phyloP scores from a whole-genome alignment of 64 coral and sea anemone genomes.

The Montipora efflorescens region DNA sequence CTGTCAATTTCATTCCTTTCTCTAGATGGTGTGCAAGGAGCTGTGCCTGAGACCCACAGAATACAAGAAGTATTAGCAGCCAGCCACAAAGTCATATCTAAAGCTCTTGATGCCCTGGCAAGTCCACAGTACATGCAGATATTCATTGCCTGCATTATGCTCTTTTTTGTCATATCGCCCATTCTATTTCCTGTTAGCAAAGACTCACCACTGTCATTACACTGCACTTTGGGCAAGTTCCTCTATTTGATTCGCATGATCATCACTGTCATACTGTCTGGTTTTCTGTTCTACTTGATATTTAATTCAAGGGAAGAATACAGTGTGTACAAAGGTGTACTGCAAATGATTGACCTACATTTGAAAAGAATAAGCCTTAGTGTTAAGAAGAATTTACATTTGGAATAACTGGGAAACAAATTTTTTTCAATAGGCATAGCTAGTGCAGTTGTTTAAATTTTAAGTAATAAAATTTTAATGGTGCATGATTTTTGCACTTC shows the following conservation, averaged over 20 bases:
- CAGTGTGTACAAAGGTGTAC: constrained; percentile 72
- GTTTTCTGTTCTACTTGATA: constrained; percentile 60
- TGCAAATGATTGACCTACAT: constrained; percentile 53
- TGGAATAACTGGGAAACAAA: too few relatives aligned
- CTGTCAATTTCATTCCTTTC: background rate
- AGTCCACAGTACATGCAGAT: constrained; percentile 43
- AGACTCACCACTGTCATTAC: constrained; percentile 36
- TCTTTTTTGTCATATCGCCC: constrained; percentile 67
- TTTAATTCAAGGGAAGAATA: constrained; percentile 71
- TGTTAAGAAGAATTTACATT: constrained; percentile 1
- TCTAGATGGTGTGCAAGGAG: background rate
- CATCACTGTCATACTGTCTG: constrained; percentile 48
- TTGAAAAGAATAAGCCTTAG: constrained; percentile 44
- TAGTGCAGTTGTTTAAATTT: too few relatives aligned
- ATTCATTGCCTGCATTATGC: constrained; percentile 29
- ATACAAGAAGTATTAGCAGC: constrained; percentile 52
- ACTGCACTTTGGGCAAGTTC: constrained; percentile 43
- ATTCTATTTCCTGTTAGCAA: constrained; percentile 43
- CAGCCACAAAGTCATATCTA: constrained; percentile 23
- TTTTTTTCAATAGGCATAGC: too few relatives aligned
- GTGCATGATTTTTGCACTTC: too few relatives aligned
- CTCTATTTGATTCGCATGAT: constrained; percentile 67
- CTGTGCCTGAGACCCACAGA: constrained; percentile 4
- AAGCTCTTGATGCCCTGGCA: constrained; percentile 17
- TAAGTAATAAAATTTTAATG: too few relatives aligned